Base-by-base conservation (phyloP, 2,888 invertebrate genomes). In the Monopis laevigella region DNA sequence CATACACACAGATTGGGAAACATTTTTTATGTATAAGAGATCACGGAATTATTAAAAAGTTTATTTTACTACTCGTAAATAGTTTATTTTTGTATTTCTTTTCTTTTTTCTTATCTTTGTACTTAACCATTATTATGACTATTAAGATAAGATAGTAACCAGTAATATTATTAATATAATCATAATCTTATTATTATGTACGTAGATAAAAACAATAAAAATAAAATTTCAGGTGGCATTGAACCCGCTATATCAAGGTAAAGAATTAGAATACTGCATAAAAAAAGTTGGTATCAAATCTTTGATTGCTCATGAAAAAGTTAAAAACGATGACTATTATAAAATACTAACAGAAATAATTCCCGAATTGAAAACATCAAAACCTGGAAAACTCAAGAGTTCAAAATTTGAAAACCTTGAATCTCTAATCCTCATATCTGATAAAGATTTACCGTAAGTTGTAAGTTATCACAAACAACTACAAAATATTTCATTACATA, bases 181-280 rank as follows among this genome's bases (percentile, higher is more conserved):
- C n/a, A n/a, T n/a, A n/a, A n/a, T n/a, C n/a, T n/a, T n/a, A n/a
- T n/a, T n/a, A n/a, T n/a, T n/a, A n/a, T n/a, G n/a, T n/a, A n/a
- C n/a, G n/a, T n/a, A n/a, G n/a, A n/a, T n/a, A n/a, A n/a, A n/a
- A n/a, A n/a, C n/a, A n/a, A n/a, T n/a, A n/a, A n/a, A 24, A n/a
- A n/a, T 29, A 11, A 29, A 7, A 7, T 36, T 36, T 8, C 63
- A 88, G 77, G 92, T 91, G 7, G 88, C 87, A 43, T 82, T 94
- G 19, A 95, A 96, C 63, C 88, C 93, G 0, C 84, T 85, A 0
- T 92, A 89, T 58, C 84, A 87, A 58, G 70, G 81, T 0, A 62
- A 71, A 7, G 95, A 96, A 59, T 51, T 94, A 1, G 78, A 86
- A 38, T 90, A 88, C 57, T 88, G 88, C 40, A 56, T 95, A 10